Evolutionary conservation across 2,888 invertebrate genomes (phyloP), one percentile per base, ranked within the genome.

Genomic region (Nomada flava): DNA sequence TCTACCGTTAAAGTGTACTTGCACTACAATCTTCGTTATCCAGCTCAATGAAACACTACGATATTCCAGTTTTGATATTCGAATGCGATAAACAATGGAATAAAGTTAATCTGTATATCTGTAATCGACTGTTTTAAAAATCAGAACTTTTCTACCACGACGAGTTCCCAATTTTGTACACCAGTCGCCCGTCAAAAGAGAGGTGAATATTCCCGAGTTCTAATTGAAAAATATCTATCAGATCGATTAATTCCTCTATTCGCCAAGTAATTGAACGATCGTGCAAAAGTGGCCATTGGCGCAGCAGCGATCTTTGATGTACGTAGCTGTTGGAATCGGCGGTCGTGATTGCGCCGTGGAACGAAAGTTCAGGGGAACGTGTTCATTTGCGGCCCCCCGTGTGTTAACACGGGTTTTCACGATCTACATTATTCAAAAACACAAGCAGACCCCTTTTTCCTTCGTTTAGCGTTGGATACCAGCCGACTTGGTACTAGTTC

Each of bases 401-500:
- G 63, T 63, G 68, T 82, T 82, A 62, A 67, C 81, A 81, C 69
- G 55, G 70, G 70, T 69, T 81, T 81, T 65, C 69, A 67, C 70
- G 71, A 70, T 81, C 65, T 63, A 69, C 82, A 76, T 82, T 81
- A 82, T 82, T 82, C 82, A 82, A 82, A 82, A 82, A 76, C 82
- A 59, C 65, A 62, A 82, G 53, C 52, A 36, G 57, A 20, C 47
- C 70, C 23, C 44, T 57, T 63, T 71, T 73, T 72, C 50, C 57
- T 44, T 57, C 55, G 63, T 74, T 77, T 68, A 62, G 44, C 62
- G 50, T 20, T 47, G 52, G 68, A 67, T 68, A 70, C 73, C 72
- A 69, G 44, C 71, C 65, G 65, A 68, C 80, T 79, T 64, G 81
- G 59, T 75, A 69, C 79, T 70, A 83, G 86, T 86, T 90, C 83